A percentile compares a stretch with the other conserved stretches of the same genome.
Evolutionary conservation across 1,140 invertebrate genomes (phyloP).

Genomic region (Ceratitis capitata): DNA sequence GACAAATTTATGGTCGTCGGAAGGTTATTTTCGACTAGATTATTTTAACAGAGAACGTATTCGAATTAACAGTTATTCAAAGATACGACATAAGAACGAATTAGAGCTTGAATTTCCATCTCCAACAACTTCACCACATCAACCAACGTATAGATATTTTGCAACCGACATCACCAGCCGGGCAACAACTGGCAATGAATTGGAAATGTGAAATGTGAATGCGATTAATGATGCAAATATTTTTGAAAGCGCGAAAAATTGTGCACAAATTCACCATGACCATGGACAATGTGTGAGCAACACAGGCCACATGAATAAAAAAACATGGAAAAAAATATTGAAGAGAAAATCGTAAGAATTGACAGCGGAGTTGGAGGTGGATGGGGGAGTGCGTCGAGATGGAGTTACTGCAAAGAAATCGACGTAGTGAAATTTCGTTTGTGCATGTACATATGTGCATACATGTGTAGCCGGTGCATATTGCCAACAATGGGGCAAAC

Average conservation of each 20-base stretch:
- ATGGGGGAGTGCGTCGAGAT: too few relatives aligned
- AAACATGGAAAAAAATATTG: neutral
- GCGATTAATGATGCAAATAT: slow-evolving; percentile 65
- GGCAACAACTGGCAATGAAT: neutral
- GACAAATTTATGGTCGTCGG: too few relatives aligned
- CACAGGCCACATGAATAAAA: neutral
- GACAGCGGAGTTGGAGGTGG: neutral
- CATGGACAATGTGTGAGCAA: slow-evolving; percentile 52
- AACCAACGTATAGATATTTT: too few relatives aligned
- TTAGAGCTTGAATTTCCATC: too few relatives aligned
- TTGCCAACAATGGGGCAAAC: neutral
- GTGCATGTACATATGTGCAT: neutral
- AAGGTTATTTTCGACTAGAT: too few relatives aligned
- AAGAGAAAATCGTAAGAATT: neutral
- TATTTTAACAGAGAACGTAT: too few relatives aligned
- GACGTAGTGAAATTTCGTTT: neutral
- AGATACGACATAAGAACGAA: too few relatives aligned
- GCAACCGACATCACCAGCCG: too few relatives aligned
- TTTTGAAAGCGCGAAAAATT: slow-evolving; percentile 65
- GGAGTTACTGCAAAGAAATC: neutral
- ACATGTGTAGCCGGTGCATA: neutral
- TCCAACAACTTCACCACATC: too few relatives aligned
- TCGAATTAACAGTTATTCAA: too few relatives aligned
- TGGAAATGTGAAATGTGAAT: slow-evolving; percentile 40
- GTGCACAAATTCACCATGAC: slow-evolving; percentile 65